Conservation (phyloP, 2,113 vertebrate species). For the Acanthisitta chloris region DNA sequence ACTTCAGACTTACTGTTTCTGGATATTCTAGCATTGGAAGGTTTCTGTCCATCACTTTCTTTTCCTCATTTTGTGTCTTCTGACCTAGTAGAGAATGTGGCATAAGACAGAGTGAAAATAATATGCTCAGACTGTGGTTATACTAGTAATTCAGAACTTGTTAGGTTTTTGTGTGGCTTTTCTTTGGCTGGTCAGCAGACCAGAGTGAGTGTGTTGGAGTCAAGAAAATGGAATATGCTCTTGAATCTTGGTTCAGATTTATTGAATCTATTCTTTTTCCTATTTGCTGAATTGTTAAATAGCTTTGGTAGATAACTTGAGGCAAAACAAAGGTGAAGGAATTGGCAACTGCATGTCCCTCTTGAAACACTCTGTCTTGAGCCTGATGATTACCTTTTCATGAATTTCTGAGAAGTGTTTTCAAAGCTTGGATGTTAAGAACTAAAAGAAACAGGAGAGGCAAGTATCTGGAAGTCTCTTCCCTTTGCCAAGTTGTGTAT, state of each 20-base stretch:
- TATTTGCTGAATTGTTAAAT: background rate
- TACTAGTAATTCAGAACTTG: slow-evolving; percentile 6
- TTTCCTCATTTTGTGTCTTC: background rate
- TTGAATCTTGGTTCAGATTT: background rate
- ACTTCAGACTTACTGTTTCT: background rate
- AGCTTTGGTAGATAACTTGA: background rate
- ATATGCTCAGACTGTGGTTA: background rate
- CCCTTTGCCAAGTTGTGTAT: background rate
- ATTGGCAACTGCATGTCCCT: background rate
- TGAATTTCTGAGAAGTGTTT: background rate
- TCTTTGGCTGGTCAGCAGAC: background rate
- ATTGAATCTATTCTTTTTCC: background rate
- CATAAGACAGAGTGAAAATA: background rate
- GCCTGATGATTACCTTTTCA: background rate
- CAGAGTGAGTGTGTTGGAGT: background rate
- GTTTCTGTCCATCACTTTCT: background rate
- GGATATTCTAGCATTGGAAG: background rate
- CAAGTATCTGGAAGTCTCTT: background rate
- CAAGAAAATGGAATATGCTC: background rate
- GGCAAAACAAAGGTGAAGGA: background rate
- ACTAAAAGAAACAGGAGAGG: background rate
- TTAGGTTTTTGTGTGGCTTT: background rate
- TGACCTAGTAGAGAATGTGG: background rate
- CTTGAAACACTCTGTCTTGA: background rate
- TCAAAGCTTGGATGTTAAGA: background rate